Percentiles rank a stretch among this genome's conserved stretches.
phyloP scores from a whole-genome alignment of 2,113 vertebrate genomes.

The Rhea pennata region DNA sequence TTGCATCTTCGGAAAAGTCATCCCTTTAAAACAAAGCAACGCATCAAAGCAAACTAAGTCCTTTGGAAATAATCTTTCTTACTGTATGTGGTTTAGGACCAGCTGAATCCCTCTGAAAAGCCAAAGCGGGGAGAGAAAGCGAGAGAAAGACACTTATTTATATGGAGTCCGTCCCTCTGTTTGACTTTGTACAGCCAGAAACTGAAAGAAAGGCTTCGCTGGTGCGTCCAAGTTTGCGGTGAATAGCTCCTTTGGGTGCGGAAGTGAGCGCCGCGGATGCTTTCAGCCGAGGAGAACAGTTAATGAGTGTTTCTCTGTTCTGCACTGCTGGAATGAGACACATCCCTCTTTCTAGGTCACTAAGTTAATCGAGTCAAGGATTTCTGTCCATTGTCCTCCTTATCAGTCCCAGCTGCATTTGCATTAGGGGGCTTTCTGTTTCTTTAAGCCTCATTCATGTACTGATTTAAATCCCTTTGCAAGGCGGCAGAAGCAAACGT shows the following conservation, averaged over 20 bases:
- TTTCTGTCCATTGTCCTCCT: conserved; percentile 71
- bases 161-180: conserved; percentile 43
- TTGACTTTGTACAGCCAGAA: conserved; percentile 59
- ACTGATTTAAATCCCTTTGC: conserved; percentile 60
- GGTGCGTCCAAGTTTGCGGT: conserved; percentile 59
- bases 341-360: conserved; percentile 71
- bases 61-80: conserved; percentile 54
- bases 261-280: conserved; percentile 48
- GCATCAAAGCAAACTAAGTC: conserved; percentile 50
- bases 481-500: conserved; percentile 48
- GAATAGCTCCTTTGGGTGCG: conserved; percentile 63
- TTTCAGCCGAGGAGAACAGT: conserved; percentile 59
- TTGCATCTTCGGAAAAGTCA: neutral
- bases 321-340: conserved; percentile 54
- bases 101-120: conserved; percentile 44
- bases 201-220: conserved; percentile 43
- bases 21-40: conserved; percentile 35
- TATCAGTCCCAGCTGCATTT: conserved; percentile 70
- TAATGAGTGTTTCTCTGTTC: conserved; percentile 71
- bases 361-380: conserved; percentile 75
- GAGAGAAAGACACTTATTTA: conserved; percentile 56
- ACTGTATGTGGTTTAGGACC: conserved; percentile 43
- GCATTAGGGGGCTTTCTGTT: conserved; percentile 61
- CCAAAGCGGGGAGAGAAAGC: neutral
- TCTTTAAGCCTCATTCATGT: conserved; percentile 59